phyloP scores from a whole-genome alignment of 2,113 vertebrate genomes.

The Lanius collurio region DNA sequence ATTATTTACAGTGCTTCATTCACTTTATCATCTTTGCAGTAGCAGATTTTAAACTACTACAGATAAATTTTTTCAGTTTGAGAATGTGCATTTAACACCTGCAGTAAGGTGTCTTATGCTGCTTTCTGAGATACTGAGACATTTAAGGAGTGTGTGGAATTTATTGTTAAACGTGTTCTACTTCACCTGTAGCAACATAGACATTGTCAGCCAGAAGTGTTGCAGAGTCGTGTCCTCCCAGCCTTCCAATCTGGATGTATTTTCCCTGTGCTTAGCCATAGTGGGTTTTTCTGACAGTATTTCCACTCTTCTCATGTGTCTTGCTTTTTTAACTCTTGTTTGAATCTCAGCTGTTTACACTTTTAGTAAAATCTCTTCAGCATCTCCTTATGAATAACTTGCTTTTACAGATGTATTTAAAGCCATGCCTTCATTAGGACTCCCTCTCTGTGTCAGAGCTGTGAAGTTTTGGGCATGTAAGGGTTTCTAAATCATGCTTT shows the following conservation, averaged over 20 bases:
- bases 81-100: not conserved
- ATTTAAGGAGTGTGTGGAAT: not conserved
- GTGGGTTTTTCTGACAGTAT: not conserved
- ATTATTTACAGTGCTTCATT: not conserved
- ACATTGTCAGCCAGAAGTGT: accelerated
- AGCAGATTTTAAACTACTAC: not conserved
- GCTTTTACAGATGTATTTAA: not conserved
- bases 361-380: not conserved
- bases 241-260: not conserved
- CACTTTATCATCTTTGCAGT: not conserved
- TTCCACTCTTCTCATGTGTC: not conserved
- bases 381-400: not conserved
- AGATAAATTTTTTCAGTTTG: not conserved
- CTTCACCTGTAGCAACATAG: not conserved
- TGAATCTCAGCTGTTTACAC: not conserved
- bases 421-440: not conserved
- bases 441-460: not conserved
- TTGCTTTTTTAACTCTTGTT: not conserved
- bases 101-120: not conserved
- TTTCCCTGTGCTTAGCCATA: not conserved
- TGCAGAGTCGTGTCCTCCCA: not conserved
- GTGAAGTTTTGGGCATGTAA: not conserved
- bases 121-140: not conserved
- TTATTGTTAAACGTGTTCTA: not conserved
- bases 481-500: not conserved